These are phyloP conservation scores for Schizotus pectinicornis DNA, from an alignment of 2,888 invertebrate genomes.

Conservation along the genomic window DNA sequence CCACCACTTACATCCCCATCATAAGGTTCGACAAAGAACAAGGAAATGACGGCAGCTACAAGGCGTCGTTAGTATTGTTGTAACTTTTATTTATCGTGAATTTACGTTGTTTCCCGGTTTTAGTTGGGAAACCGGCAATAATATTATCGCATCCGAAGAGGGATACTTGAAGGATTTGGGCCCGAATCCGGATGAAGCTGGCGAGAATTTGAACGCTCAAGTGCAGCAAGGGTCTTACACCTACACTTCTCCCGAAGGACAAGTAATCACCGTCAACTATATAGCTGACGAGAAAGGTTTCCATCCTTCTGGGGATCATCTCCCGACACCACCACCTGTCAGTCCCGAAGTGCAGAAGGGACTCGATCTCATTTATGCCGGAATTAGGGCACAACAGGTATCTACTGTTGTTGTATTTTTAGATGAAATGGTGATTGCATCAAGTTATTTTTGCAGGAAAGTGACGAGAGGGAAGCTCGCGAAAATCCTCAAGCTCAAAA, in stretches of 20 bases:
- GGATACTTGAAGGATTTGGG: constrained; percentile 72
- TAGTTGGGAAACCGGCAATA: constrained; percentile 84
- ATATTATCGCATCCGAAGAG: constrained; percentile 79
- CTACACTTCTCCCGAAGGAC: constrained; percentile 81
- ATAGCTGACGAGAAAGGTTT: constrained; percentile 85
- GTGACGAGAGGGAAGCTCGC: constrained; percentile 63
- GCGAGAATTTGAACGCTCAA: constrained; percentile 71
- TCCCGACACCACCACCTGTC: constrained; percentile 84
- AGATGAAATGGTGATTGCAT: constrained; percentile 1
- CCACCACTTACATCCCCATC: constrained; percentile 82
- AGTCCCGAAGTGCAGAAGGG: constrained; percentile 87
- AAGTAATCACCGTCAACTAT: constrained; percentile 76
- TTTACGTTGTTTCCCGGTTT: too few species aligned
- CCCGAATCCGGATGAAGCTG: constrained; percentile 59
- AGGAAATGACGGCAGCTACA: constrained; percentile 83
- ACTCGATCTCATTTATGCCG: constrained; percentile 84
- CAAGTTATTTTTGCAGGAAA: constrained; percentile 61
- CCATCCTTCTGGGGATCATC: constrained; percentile 80
- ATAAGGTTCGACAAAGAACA: constrained; percentile 83
- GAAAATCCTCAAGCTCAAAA: constrained; percentile 62
- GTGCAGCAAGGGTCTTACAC: constrained; percentile 81
- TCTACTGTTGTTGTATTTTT: constrained; percentile 5
- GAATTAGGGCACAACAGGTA: constrained; percentile 73
- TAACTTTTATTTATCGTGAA: constrained; percentile 15
- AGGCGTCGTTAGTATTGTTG: constrained; percentile 68